phyloP scores from a whole-genome alignment of 1,140 invertebrate genomes.

The Papilio glaucus region DNA sequence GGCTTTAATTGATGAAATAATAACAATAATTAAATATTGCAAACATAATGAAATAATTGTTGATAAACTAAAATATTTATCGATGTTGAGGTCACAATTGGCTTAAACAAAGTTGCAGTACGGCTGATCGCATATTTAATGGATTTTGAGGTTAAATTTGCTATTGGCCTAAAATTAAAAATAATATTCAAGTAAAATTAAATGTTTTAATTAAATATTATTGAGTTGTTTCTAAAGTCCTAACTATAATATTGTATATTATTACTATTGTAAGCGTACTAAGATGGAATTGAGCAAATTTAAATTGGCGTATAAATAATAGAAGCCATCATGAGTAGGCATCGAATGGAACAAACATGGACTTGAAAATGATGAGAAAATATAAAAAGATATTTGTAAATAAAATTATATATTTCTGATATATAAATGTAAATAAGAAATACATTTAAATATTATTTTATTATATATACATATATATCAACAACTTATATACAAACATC shows the following conservation, averaged over 20 bases:
- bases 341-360: neutral
- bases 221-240: too few relatives aligned
- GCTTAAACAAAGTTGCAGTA: neutral
- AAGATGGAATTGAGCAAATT: neutral
- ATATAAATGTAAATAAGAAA: neutral
- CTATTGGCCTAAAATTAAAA: neutral
- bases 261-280: neutral
- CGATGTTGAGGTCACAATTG: too few relatives aligned
- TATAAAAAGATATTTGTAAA: neutral
- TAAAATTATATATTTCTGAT: neutral
- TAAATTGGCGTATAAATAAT: too few relatives aligned
- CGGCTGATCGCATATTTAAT: neutral
- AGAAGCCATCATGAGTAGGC: neutral
- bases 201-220: too few relatives aligned
- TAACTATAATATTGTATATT: neutral
- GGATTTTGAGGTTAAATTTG: too few relatives aligned
- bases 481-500: too few relatives aligned
- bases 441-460: neutral
- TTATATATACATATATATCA: too few relatives aligned
- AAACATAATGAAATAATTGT: neutral
- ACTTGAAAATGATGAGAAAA: constrained; percentile 2
- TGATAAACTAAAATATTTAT: neutral
- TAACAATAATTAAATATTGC: neutral
- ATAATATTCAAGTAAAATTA: neutral
- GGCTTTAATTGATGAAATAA: constrained; percentile 5